Base-by-base conservation (phyloP, 2,113 vertebrate genomes). In the Forbesichthys agassizii region DNA sequence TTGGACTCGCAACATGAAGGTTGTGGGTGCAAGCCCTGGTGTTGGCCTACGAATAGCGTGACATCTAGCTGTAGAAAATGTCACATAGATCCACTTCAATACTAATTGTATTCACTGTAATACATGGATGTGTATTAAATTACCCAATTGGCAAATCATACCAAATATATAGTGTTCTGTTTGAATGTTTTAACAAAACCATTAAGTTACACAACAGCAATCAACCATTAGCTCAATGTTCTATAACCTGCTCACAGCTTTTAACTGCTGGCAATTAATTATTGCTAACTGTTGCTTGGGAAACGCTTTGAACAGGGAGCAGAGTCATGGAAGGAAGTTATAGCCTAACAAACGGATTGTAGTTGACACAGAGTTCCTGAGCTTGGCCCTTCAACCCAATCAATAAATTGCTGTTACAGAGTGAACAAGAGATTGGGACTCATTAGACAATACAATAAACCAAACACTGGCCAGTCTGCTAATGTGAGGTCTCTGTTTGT, bases 401-500 rank as follows among this genome's bases (percentile, higher is more conserved):
- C 73, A 53, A 80, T 92, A 88, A 91, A 92, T 77, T 57, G 73
- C 69, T 77, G 69, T 65, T 63, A 80, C 84, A 79, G 73, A 80
- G 79, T 0, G 61, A 82, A 68, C 70, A 74, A 84, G 84, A 83
- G 79, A 79, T 74, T 73, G 75, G 73, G 77, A 69, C 49, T 27
- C 27, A 53, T 64, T 16, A 47, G 79, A 88, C 86, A 89, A 88
- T 89, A 86, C 83, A 80, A 76, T 87, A 86, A 18, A 84, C 81
- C 82, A 88, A 79, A 77, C 16, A 42, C 82, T 75, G 87, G 79
- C 83, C 71, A 66, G 68, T 64, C 81, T 83, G 79, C 88, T 89
- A 89, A 90, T 90, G 90, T 87, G 82, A 78, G 82, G 68, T 83
- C 90, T 92, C 86, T 88, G 80, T 90, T 14, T 47, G 36, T 78